Conservation (phyloP, 2,113 vertebrate species). For the Morone saxatilis region DNA sequence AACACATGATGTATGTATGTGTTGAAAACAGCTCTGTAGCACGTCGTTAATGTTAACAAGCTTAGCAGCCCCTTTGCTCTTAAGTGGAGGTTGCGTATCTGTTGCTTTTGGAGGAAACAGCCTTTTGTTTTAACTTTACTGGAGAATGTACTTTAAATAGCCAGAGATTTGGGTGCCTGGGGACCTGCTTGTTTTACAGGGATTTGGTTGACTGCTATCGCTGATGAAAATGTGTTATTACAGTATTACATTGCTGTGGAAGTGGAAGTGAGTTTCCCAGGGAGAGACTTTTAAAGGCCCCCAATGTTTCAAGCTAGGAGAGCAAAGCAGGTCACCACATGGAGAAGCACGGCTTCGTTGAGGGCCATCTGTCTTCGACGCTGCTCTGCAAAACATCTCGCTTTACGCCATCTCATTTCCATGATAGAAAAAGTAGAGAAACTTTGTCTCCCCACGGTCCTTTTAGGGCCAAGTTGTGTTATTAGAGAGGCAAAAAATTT, state of each 20-base stretch:
- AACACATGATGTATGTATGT: conserved; percentile 49
- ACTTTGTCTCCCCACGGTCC: conserved; percentile 30
- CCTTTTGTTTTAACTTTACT: conserved; percentile 40
- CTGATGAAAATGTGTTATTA: conserved; percentile 66
- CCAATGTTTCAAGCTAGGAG: conserved; percentile 40
- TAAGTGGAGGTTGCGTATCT: conserved; percentile 20
- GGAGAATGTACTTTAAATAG: conserved; percentile 60
- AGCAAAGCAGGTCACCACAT: conserved; percentile 65
- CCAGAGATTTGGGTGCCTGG: conserved; percentile 11
- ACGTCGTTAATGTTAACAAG: conserved; percentile 65
- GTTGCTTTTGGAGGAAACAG: conserved; percentile 38
- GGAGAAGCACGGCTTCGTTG: conserved; percentile 30
- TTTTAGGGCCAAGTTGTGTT: conserved; percentile 29
- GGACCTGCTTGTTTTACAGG: conserved; percentile 51
- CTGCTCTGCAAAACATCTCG: conserved; percentile 66
- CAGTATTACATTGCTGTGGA: conserved; percentile 58
- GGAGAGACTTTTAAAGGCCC: conserved; percentile 56
- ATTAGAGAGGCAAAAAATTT: background rate
- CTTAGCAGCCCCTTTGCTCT: conserved; percentile 41
- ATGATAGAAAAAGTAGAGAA: conserved; percentile 44
- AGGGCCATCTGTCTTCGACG: conserved; percentile 57
- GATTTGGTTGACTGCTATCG: conserved; percentile 51
- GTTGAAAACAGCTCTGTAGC: conserved; percentile 53
- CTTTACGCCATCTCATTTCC: conserved; percentile 55
- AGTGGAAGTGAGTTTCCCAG: conserved; percentile 65